Evolutionary conservation across 1,140 invertebrate species (phyloP).

Genomic region (Leptopilina boulardi): DNA sequence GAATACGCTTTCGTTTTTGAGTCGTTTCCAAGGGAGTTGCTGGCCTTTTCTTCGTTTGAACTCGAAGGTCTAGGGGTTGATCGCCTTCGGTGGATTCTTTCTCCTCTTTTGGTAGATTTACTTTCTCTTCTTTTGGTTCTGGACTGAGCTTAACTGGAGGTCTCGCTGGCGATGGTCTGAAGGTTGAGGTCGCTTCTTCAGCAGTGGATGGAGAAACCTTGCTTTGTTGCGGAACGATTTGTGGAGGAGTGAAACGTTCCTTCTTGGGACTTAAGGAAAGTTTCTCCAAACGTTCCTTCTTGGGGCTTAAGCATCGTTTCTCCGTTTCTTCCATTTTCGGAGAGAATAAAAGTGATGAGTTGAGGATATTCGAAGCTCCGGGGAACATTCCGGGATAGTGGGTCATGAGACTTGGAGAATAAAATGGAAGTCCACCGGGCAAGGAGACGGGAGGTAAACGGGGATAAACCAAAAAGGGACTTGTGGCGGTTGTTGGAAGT

Average conservation of each 20-base stretch:
- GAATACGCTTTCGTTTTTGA: not conserved
- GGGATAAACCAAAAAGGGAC: slow-evolving; percentile 83
- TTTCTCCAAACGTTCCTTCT: slow-evolving; percentile 71
- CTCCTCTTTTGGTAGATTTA: slow-evolving; percentile 26
- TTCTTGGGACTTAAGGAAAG: slow-evolving; percentile 64
- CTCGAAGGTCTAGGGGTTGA: slow-evolving; percentile 85
- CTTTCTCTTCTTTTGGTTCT: slow-evolving; percentile 49
- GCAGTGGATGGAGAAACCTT: slow-evolving; percentile 81
- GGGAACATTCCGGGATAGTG: slow-evolving; percentile 77
- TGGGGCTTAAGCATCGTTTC: slow-evolving; percentile 64
- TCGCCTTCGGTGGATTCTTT: slow-evolving; percentile 68
- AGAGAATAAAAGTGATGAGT: slow-evolving; percentile 79
- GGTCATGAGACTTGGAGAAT: slow-evolving; percentile 74
- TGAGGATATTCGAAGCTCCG: slow-evolving; percentile 79
- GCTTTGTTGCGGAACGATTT: slow-evolving; percentile 63
- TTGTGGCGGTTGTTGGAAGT: slow-evolving; percentile 76
- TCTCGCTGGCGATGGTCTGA: slow-evolving; percentile 80
- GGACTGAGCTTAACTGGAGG: slow-evolving; percentile 67
- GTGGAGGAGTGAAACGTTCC: slow-evolving; percentile 74
- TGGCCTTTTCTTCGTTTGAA: slow-evolving; percentile 76
- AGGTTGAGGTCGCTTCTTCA: slow-evolving; percentile 80
- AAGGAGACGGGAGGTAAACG: slow-evolving; percentile 68
- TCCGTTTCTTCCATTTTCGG: slow-evolving; percentile 68
- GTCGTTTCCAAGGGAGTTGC: slow-evolving; percentile 57
- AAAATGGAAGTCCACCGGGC: slow-evolving; percentile 72